Evolutionary conservation across 2,113 vertebrate species (phyloP).

Genomic region (Aythya baeri): DNA sequence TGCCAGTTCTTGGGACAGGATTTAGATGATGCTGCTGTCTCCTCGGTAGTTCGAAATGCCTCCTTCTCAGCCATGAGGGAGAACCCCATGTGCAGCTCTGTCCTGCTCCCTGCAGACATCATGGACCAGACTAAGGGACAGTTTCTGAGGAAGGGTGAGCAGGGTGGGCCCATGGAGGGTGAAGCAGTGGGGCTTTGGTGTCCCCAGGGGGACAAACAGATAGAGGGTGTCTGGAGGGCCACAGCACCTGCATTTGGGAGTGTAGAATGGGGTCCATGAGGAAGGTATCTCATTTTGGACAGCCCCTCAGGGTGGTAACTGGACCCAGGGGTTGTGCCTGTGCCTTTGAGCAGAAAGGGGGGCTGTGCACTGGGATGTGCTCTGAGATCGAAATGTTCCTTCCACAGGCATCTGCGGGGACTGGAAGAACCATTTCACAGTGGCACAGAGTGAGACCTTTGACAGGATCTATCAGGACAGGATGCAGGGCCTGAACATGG

Average conservation of each 20-base stretch:
- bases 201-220: neutral
- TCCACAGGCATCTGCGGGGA: conserved; percentile 65
- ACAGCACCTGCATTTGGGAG: neutral
- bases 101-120: conserved; percentile 39
- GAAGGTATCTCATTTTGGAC: neutral
- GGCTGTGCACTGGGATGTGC: neutral
- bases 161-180: neutral
- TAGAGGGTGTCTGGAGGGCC: neutral
- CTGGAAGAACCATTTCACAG: conserved; percentile 75
- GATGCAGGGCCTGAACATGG: conserved; percentile 32
- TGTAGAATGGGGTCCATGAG: too few species aligned
- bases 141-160: conserved; percentile 74
- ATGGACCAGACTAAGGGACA: conserved; percentile 9
- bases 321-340: neutral
- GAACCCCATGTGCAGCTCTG: conserved; percentile 72
- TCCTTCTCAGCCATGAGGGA: conserved; percentile 74
- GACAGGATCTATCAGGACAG: conserved; percentile 55
- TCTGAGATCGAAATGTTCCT: neutral
- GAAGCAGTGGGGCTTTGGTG: neutral
- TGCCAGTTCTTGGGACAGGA: conserved; percentile 68
- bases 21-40: conserved; percentile 47
- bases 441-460: conserved; percentile 65
- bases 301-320: neutral
- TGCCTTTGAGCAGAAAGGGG: neutral
- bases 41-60: conserved; percentile 60